Conservation (phyloP, 1,140 invertebrate species). For the Drosophila grimshawi region DNA sequence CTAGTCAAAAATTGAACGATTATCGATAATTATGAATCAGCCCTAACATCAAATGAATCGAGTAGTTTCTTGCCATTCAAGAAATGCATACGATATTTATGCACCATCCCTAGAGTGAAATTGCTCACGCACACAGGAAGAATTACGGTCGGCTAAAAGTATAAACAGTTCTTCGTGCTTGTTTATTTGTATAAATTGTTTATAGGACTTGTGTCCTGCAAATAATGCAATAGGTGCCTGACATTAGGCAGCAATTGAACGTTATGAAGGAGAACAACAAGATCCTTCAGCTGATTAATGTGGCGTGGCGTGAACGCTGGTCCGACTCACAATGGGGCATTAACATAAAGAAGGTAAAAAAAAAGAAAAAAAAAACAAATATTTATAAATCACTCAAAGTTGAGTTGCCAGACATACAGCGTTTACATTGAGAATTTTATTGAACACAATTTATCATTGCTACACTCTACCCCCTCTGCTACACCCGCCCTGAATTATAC, state of each 20-base stretch:
- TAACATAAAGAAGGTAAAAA: conserved; percentile 93
- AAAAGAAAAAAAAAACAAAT: conserved; percentile 10
- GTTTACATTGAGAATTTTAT: conserved; percentile 69
- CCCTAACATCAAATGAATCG: conserved; percentile 6
- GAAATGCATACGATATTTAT: conserved; percentile 1
- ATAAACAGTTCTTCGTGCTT: conserved; percentile 22
- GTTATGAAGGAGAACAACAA: conserved; percentile 76
- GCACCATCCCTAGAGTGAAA: conserved; percentile 8
- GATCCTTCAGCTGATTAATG: conserved; percentile 73
- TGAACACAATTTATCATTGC: not conserved
- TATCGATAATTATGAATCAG: not conserved
- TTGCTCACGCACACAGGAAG: not conserved
- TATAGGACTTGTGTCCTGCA: not conserved
- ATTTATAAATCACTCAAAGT: conserved; percentile 20
- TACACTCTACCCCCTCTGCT: not conserved
- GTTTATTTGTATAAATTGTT: conserved; percentile 5
- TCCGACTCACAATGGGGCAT: conserved; percentile 97
- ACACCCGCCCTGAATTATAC: not conserved
- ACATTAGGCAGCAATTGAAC: not conserved
- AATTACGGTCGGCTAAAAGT: not conserved
- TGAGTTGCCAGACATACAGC: conserved; percentile 19
- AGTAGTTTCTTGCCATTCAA: not conserved
- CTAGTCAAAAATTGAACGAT: not conserved
- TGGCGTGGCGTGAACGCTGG: conserved; percentile 97
- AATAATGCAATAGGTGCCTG: conserved; percentile 12